Conservation (phyloP, 2,113 vertebrate genomes). For the Acanthochromis polyacanthus region DNA sequence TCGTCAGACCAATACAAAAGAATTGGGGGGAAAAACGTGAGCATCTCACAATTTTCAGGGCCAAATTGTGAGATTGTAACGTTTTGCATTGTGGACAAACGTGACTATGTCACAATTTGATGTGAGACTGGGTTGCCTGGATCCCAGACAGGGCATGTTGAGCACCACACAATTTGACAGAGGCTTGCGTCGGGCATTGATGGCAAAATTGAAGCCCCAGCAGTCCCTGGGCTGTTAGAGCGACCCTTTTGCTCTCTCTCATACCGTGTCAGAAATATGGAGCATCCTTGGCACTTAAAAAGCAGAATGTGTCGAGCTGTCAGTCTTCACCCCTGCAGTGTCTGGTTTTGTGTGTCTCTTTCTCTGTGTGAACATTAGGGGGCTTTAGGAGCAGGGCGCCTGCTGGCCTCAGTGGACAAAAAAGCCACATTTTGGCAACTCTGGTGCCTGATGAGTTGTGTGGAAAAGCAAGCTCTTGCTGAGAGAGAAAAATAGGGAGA, state of each 20-base stretch:
- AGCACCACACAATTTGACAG: slow-evolving; percentile 45
- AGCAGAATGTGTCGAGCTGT: slow-evolving; percentile 55
- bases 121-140: no score
- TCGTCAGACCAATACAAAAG: no score
- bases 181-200: slow-evolving; percentile 28
- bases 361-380: slow-evolving; percentile 2
- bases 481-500: slow-evolving; percentile 19
- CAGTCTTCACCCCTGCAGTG: slow-evolving; percentile 35
- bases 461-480: slow-evolving; percentile 19
- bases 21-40: no score
- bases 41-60: no score
- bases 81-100: no score
- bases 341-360: slow-evolving; percentile 21
- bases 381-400: slow-evolving; percentile 23
- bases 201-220: slow-evolving; percentile 24
- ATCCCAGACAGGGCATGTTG: slow-evolving; percentile 21
- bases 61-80: no score
- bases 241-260: slow-evolving; percentile 24
- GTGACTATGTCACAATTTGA: no score
- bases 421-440: slow-evolving; percentile 25
- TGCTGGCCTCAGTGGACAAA: slow-evolving; percentile 3
- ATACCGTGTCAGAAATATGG: slow-evolving; percentile 27
- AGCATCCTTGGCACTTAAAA: slow-evolving; percentile 43
- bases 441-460: slow-evolving; percentile 23
- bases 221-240: slow-evolving; percentile 37